phyloP scores from a whole-genome alignment of 92 coral and sea anemone species.

The Actinostola sp. region DNA sequence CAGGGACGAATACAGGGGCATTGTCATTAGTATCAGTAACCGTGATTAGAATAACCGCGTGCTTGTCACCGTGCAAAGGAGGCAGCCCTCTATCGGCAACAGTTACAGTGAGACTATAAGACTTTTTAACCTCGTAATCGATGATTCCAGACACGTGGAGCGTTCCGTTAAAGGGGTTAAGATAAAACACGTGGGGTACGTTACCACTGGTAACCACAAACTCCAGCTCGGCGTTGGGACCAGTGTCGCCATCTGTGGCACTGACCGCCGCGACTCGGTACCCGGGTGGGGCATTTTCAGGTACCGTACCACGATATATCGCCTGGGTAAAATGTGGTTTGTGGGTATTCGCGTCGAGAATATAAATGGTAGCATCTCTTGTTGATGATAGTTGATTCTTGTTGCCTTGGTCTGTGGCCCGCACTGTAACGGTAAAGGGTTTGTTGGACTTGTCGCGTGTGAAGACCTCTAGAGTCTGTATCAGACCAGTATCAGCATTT shows the following conservation, averaged over 20 bases:
- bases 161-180: conserved; percentile 78
- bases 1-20: conserved; percentile 74
- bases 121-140: conserved; percentile 70
- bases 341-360: conserved; percentile 72
- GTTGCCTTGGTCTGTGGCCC: conserved; percentile 76
- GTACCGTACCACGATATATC: conserved; percentile 69
- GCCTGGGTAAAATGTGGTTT: conserved; percentile 57
- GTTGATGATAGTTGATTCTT: conserved; percentile 60
- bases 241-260: conserved; percentile 78
- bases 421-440: conserved; percentile 63
- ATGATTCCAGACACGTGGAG: conserved; percentile 89
- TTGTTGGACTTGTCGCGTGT: conserved; percentile 66
- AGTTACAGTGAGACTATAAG: conserved; percentile 71
- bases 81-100: conserved; percentile 79
- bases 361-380: conserved; percentile 74
- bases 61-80: conserved; percentile 25
- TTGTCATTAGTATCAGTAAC: conserved; percentile 89
- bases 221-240: conserved; percentile 83
- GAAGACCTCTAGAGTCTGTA: conserved; percentile 50
- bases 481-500: conserved; percentile 61
- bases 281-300: conserved; percentile 84
- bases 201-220: conserved; percentile 71
- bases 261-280: conserved; percentile 60
- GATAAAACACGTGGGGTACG: conserved; percentile 80
- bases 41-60: conserved; percentile 67